A percentile compares a stretch with the other conserved stretches of the same genome.
phyloP scores from a whole-genome alignment of 23 tunicate species.

The Styela plicata region DNA sequence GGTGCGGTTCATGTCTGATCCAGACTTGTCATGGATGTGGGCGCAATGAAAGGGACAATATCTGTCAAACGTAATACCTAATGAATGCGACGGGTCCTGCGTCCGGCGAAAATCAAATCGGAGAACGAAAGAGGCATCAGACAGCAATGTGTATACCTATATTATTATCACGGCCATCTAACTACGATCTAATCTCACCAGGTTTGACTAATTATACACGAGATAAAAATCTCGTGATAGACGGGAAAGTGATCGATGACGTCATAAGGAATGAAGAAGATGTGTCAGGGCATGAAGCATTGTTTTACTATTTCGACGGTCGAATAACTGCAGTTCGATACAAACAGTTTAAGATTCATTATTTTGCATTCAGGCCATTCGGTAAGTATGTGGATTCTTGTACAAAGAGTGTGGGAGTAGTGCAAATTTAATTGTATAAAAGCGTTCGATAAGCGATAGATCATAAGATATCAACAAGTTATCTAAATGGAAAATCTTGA shows the following conservation, averaged over 20 bases:
- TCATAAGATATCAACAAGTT: no score
- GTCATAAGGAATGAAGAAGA: background rate
- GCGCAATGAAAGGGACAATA: no score
- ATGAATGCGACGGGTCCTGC: no score
- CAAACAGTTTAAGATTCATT: constrained; percentile 18
- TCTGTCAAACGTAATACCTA: no score
- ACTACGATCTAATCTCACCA: background rate
- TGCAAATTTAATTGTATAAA: no score
- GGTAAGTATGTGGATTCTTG: background rate
- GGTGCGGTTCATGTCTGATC: no score
- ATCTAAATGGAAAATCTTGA: no score
- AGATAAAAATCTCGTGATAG: background rate
- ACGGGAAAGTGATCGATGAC: constrained; percentile 11
- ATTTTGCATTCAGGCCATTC: background rate
- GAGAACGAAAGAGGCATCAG: no score
- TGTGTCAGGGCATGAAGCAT: background rate
- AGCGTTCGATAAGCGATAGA: background rate
- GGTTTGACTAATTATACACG: background rate
- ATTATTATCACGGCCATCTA: no score
- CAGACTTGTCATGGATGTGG: no score
- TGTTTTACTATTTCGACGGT: constrained; percentile 26
- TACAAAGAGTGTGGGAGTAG: background rate
- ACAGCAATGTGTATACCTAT: no score
- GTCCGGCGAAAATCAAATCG: no score
- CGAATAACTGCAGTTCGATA: constrained; percentile 24